Evolutionary conservation across 1,140 invertebrate species (phyloP).

Genomic region (Drosophila malerkotliana): DNA sequence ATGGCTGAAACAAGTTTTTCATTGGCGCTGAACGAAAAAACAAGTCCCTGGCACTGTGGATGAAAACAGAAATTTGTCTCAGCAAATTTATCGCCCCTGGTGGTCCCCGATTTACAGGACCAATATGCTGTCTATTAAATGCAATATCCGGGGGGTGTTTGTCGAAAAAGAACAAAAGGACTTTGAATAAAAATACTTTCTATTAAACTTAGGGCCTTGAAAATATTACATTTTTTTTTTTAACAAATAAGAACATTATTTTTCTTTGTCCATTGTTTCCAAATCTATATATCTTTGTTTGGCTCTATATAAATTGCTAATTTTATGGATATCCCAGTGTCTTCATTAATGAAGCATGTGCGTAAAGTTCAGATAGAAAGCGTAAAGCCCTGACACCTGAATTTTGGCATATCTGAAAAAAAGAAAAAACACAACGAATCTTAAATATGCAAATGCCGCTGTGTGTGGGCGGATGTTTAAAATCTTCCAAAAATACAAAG

Average conservation of each 20-base stretch:
- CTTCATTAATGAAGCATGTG: constrained; percentile 52
- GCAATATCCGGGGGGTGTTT: constrained; percentile 8
- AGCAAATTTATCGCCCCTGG: constrained; percentile 39
- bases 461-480: neutral
- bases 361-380: constrained; percentile 32
- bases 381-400: constrained; percentile 33
- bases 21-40: constrained; percentile 27
- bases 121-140: constrained; percentile 10
- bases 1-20: constrained; percentile 61
- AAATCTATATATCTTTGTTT: constrained; percentile 8
- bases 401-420: constrained; percentile 10
- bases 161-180: neutral
- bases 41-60: constrained; percentile 38
- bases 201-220: neutral
- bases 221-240: neutral
- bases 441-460: constrained; percentile 17
- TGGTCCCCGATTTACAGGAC: constrained; percentile 21
- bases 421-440: neutral
- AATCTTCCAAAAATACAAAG: neutral
- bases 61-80: constrained; percentile 27
- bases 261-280: constrained; percentile 22
- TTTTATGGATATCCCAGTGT: constrained; percentile 46
- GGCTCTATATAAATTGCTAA: constrained; percentile 28
- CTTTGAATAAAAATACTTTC: constrained; percentile 4
- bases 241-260: neutral